Evolutionary conservation across 2,888 invertebrate species (phyloP), one percentile per base, ranked within the genome.

Genomic region (Acronicta aceris): DNA sequence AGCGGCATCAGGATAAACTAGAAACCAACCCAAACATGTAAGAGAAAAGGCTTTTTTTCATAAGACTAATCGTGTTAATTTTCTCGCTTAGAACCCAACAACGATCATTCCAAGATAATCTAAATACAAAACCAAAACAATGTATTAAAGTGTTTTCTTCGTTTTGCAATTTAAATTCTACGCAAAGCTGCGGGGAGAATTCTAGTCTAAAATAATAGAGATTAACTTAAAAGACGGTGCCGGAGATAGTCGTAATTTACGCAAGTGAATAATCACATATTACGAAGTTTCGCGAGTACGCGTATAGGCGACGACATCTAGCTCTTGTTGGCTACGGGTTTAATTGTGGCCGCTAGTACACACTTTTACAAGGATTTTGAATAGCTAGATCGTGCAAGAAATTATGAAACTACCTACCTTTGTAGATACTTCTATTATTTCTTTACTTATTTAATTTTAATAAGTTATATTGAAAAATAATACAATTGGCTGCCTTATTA

Each of bases 261-360:
- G 78, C 80, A 71, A 77, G 79, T 78, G 78, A 79, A 84, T 83
- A 85, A 88, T 87, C 85, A 83, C 81, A 81, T 81, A 75, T 71
- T 64, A 71, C 71, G 65, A 66, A 70, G 74, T 70, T 77, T 75
- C 76, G 74, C 77, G 63, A 69, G 70, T 72, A 71, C 75, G 78
- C 73, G 73, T 78, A 75, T 64, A 76, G 74, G 75, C 74, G 75
- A 77, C 80, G 81, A 84, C 83, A 85, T 81, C 82, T 79, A 82
- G 81, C 69, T 77, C 80, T 84, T 82, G 81, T 83, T 81, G 79
- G 79, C 81, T 74, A 67, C 71, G 77, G 70, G 75, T 84, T 88
- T 88, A 87, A 88, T 87, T 87, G 87, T 85, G 78, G 81, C 62
- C 80, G 76, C 68, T 75, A 78, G 75, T 80, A n/a, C n/a, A n/a